Conservation (phyloP, 2,797 vertebrate genomes). For the Naso thynnoides region DNA sequence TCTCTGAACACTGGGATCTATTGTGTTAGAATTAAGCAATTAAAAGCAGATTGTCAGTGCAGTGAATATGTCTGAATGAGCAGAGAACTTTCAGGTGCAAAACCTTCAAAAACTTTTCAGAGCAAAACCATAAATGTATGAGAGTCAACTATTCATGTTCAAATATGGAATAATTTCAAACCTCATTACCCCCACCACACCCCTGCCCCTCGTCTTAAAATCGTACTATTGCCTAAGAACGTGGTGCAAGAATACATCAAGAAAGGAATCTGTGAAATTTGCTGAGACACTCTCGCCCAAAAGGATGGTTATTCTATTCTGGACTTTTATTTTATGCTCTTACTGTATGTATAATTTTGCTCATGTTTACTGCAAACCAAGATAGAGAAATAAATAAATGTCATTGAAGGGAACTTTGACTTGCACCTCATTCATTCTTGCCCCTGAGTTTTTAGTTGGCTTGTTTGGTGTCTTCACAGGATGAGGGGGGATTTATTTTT, state of each 20-base stretch:
- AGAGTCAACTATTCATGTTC: conserved; percentile 27
- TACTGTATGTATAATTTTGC: conserved; percentile 84
- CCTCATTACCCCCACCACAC: conserved; percentile 4
- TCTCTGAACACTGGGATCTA: conserved; percentile 11
- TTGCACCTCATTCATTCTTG: conserved; percentile 25
- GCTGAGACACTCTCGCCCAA: conserved; percentile 49
- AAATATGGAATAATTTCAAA: conserved; percentile 33
- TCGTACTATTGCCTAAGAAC: conserved; percentile 53
- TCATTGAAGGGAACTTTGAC: conserved; percentile 77
- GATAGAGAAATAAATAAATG: conserved; percentile 85
- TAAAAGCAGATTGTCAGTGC: neutral
- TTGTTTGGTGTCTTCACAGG: neutral
- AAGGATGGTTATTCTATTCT: conserved; percentile 67
- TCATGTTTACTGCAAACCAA: conserved; percentile 84
- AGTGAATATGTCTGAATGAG: conserved; percentile 7
- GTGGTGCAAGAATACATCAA: conserved; percentile 47
- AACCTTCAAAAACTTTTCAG: conserved; percentile 13
- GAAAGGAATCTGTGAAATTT: conserved; percentile 52
- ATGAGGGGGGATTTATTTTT: neutral
- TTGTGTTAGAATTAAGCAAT: neutral
- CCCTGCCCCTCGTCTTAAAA: conserved; percentile 27
- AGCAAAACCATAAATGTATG: conserved; percentile 34
- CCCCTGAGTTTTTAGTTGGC: neutral
- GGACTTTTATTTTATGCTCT: conserved; percentile 78
- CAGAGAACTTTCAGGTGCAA: conserved; percentile 21